A percentile compares a stretch with the other conserved stretches of the same genome.
These are phyloP conservation scores for Dinothrombium tinctorium DNA, from an alignment of 1,140 invertebrate genomes.

Conservation along the genomic window DNA sequence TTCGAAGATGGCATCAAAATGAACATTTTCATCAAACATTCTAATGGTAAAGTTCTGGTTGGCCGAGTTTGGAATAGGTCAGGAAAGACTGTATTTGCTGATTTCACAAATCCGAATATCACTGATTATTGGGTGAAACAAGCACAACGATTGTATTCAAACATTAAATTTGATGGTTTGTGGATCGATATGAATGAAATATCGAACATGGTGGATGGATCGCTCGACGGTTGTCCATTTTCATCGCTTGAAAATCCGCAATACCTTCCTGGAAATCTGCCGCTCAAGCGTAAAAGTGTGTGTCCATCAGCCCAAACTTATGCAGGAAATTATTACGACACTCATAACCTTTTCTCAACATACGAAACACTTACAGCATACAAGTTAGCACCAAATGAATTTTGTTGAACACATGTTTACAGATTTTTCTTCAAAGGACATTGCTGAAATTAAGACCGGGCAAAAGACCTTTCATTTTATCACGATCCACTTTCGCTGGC, in stretches of 20 bases:
- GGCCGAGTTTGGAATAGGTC: constrained; percentile 15
- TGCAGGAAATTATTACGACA: constrained; percentile 36
- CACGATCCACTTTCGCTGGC: constrained; percentile 53
- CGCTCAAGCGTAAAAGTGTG: constrained; percentile 40
- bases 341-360: constrained; percentile 57
- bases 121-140: constrained; percentile 46
- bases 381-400: neutral
- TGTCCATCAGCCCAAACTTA: constrained; percentile 56
- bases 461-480: constrained; percentile 49
- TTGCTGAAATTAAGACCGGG: too few species aligned
- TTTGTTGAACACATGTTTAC: neutral
- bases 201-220: constrained; percentile 4
- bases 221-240: constrained; percentile 13
- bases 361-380: constrained; percentile 46
- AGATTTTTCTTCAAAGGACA: neutral
- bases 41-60: neutral
- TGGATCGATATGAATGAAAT: constrained; percentile 33
- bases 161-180: constrained; percentile 43
- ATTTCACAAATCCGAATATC: constrained; percentile 54
- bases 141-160: constrained; percentile 36
- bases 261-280: constrained; percentile 30
- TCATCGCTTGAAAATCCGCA: constrained; percentile 33
- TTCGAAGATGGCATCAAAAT: constrained; percentile 17
- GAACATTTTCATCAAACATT: constrained; percentile 14
- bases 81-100: constrained; percentile 38